phyloP scores from a whole-genome alignment of 2,113 vertebrate species.

The Lota lota region DNA sequence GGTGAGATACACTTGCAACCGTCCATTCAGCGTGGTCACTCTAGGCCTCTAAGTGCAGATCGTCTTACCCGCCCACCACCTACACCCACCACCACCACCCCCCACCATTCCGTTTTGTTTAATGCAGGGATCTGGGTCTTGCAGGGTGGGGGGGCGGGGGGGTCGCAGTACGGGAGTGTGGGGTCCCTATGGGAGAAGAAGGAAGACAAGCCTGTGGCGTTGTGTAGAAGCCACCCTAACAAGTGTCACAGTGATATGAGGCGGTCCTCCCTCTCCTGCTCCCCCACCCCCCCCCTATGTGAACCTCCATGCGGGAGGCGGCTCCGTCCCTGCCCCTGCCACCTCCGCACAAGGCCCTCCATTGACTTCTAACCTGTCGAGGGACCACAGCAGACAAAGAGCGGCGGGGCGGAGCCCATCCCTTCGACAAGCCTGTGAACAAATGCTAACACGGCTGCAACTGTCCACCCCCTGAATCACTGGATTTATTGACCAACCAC shows the following conservation, averaged over 20 bases:
- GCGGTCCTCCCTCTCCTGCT: slow-evolving; percentile 52
- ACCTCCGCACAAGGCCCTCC: slow-evolving; percentile 84
- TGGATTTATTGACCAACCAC: slow-evolving; percentile 98
- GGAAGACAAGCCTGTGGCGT: slow-evolving; percentile 24
- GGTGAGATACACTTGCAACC: slow-evolving; percentile 54
- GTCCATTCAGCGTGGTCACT: slow-evolving; percentile 43
- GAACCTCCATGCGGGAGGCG: slow-evolving; percentile 69
- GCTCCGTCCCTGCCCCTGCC: slow-evolving; percentile 74
- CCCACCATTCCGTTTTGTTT: slow-evolving; percentile 47
- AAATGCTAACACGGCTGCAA: slow-evolving; percentile 91
- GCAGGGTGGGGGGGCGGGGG: slow-evolving; percentile 38
- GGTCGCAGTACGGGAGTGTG: slow-evolving; percentile 81
- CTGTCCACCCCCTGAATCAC: slow-evolving; percentile 84
- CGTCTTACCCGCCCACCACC: slow-evolving; percentile 40
- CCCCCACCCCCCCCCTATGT: slow-evolving; percentile 50
- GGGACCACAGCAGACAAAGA: slow-evolving; percentile 85
- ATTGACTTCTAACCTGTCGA: slow-evolving; percentile 91
- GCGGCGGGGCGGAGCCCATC: slow-evolving; percentile 75
- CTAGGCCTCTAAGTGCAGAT: slow-evolving; percentile 55
- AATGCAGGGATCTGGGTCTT: slow-evolving; percentile 32
- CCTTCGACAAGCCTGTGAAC: slow-evolving; percentile 89
- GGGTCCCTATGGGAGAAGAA: slow-evolving; percentile 49
- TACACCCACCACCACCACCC: slow-evolving; percentile 28
- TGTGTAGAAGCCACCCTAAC: slow-evolving; percentile 62
- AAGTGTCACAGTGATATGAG: slow-evolving; percentile 66